Evolutionary conservation across 2,888 invertebrate genomes (phyloP).

Genomic region (Erebia epiphron): DNA sequence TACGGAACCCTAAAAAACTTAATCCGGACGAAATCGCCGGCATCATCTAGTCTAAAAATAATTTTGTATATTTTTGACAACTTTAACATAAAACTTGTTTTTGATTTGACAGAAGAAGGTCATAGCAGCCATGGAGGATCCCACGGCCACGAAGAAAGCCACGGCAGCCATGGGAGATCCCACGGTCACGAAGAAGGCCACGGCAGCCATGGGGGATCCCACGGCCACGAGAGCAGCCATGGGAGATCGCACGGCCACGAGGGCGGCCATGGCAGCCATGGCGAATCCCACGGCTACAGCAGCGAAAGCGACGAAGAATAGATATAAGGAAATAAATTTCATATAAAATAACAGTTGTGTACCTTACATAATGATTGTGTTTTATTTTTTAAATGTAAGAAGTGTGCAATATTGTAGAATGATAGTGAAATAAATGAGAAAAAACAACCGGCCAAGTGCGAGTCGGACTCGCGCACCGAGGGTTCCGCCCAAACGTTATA

Average conservation of each 20-base stretch:
- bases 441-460: too few species aligned
- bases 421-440: background rate
- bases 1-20: too few species aligned
- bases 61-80: too few species aligned
- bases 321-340: background rate
- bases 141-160: background rate
- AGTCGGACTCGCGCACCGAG: too few species aligned
- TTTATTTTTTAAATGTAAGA: background rate
- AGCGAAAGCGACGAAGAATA: background rate
- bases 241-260: conserved; percentile 12
- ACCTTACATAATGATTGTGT: background rate
- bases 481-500: too few species aligned
- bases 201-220: conserved; percentile 34
- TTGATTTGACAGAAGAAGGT: too few species aligned
- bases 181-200: background rate
- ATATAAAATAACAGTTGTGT: background rate
- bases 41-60: too few species aligned
- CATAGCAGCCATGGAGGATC: too few species aligned
- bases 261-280: conserved; percentile 7
- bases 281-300: background rate
- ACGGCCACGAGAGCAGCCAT: conserved; percentile 26
- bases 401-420: background rate
- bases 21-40: too few species aligned
- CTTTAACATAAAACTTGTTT: too few species aligned
- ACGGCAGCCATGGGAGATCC: too few species aligned